phyloP scores from a whole-genome alignment of 2,888 invertebrate genomes.

The Sesamia inferens region DNA sequence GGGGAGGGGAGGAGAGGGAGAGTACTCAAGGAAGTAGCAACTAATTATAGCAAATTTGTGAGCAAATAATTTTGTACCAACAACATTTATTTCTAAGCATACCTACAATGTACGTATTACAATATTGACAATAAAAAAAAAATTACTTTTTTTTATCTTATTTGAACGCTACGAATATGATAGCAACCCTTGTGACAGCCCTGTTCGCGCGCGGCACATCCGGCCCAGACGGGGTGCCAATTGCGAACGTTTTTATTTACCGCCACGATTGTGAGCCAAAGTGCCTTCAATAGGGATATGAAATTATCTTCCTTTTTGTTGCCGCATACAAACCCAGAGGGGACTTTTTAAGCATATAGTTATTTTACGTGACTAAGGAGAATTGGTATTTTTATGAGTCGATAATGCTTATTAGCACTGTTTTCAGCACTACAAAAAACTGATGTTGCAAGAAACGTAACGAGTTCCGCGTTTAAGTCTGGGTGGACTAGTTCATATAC shows the following conservation, averaged over 20 bases:
- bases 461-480: not conserved
- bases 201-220: conserved; percentile 56
- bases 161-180: no score
- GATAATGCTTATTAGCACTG: not conserved
- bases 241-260: conserved; percentile 67
- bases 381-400: not conserved
- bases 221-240: conserved; percentile 67
- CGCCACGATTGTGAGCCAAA: conserved; percentile 60
- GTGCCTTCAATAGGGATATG: conserved; percentile 63
- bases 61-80: no score
- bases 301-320: conserved; percentile 61
- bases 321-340: conserved; percentile 36
- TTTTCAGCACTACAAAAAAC: not conserved
- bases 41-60: no score
- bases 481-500: no score
- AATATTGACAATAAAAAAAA: not conserved
- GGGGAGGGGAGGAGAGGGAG: no score
- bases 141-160: not conserved
- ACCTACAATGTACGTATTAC: no score
- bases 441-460: not conserved
- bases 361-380: conserved; percentile 12
- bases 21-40: no score
- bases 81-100: no score
- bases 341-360: not conserved
- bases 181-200: conserved; percentile 28